Conservation (phyloP, 2,797 vertebrate species). For the Anniella stebbinsi region DNA sequence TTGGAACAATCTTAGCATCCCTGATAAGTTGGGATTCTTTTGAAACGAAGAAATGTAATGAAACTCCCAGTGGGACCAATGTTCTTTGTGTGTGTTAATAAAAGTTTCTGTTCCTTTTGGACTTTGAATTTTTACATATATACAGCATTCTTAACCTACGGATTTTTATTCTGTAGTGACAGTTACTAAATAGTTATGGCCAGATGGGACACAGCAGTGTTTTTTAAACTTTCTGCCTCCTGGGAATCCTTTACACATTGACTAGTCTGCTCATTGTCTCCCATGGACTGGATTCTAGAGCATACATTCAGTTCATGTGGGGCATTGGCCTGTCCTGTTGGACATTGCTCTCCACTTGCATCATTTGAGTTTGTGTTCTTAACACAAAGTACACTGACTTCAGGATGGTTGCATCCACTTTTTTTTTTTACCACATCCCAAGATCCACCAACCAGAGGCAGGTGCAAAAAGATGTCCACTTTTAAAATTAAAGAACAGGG, state of each 20-base stretch:
- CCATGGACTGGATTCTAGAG: not conserved
- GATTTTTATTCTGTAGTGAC: not conserved
- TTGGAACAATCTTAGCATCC: not conserved
- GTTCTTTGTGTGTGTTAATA: conserved; percentile 10
- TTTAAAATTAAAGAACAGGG: not conserved
- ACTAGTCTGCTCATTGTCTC: too few relatives aligned
- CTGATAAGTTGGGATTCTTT: conserved; percentile 6
- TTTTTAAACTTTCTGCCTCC: not conserved
- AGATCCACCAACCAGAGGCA: not conserved
- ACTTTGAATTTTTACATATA: not conserved
- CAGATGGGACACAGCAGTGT: not conserved
- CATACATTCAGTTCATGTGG: not conserved
- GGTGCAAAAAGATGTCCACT: not conserved
- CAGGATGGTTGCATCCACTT: not conserved
- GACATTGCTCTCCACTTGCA: not conserved
- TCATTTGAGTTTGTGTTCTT: not conserved
- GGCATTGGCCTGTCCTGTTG: too few relatives aligned
- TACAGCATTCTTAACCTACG: not conserved
- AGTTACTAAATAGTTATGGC: not conserved
- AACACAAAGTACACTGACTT: not conserved
- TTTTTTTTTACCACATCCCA: not conserved
- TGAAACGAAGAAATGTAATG: not conserved
- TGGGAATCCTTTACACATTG: not conserved
- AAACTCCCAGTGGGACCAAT: not conserved
- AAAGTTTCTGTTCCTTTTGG: not conserved